Base-by-base conservation (phyloP, 2,113 vertebrate species). In the Daubentonia madagascariensis region DNA sequence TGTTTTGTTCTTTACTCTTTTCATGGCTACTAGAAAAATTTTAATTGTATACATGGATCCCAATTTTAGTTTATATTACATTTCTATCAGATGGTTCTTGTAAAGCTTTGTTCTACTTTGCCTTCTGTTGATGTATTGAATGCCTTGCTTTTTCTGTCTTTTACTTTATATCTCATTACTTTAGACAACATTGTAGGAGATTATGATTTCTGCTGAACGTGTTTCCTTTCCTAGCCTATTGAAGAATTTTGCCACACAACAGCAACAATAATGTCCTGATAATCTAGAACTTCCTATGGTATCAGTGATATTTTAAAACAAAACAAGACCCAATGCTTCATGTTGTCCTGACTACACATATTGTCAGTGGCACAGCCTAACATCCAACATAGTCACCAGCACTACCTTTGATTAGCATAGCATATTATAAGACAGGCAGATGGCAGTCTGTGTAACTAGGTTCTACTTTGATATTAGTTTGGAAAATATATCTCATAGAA, bases 361-460 rank as follows among this genome's bases (percentile, higher is more conserved):
- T 54, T 48, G 22, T 84, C 14, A 17, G 40, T 16, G n/a, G 30
- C 20, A 83, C 1, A 85, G 12, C 2, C 25, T 48, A 43, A 12
- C 6, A 48, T 6, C 17, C 45, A 88, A 1, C 20, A 40, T 1
- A 37, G 40, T 3, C 8, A 61, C 3, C 4, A 48, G 8, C 0
- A 8, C 18, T 57, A 5, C 1, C 13, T 35, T 5, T 3, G 22
- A 23, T n/a, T 40, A 76, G 4, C 20, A 18, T 0, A 40, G 6
- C 1, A 28, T 5, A 16, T 20, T 13, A 0, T 23, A 22, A 78
- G 35, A 25, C 16, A 48, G 37, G 7, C 3, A 37, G 43, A 65
- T 5, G 20, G 7, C 23, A 50, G 28, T 14, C 30, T 14, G n/a
- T 52, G 43, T 11, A 22, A 61, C 25, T 65, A 57, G 11, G 2